Conservation (phyloP, 2,113 vertebrate genomes). For the Silurus meridionalis region DNA sequence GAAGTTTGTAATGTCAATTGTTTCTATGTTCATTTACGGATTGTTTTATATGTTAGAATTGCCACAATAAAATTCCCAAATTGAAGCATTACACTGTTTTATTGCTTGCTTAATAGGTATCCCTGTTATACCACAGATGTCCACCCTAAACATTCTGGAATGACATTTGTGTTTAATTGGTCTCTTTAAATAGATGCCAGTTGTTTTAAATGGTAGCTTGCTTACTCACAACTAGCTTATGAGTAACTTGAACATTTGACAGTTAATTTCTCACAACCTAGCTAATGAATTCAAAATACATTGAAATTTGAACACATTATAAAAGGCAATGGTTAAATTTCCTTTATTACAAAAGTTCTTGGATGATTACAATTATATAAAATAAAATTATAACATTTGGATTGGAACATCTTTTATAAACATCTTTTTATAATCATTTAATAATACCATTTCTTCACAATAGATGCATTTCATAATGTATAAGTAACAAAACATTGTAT, state of each 20-base stretch:
- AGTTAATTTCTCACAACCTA: background rate
- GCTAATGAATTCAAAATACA: background rate
- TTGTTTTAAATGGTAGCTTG: background rate
- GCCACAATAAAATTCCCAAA: conserved; percentile 86
- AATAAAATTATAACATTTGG: background rate
- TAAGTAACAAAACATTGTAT: background rate
- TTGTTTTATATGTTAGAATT: conserved; percentile 98
- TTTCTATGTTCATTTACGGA: conserved; percentile 89
- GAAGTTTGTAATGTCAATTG: conserved; percentile 91
- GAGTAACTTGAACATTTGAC: background rate
- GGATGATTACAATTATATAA: background rate
- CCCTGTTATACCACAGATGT: background rate
- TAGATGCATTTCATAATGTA: background rate
- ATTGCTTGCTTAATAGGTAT: background rate
- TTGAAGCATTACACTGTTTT: conserved; percentile 57
- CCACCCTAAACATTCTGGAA: background rate
- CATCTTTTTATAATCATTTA: background rate
- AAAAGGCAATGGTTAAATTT: background rate
- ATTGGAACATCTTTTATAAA: background rate
- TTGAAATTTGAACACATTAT: background rate
- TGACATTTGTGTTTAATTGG: background rate
- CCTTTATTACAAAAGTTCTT: background rate
- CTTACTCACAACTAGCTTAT: background rate
- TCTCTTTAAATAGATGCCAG: background rate
- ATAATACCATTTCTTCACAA: background rate